phyloP scores from a whole-genome alignment of 2,797 vertebrate genomes.

The Muscicapa comitata region DNA sequence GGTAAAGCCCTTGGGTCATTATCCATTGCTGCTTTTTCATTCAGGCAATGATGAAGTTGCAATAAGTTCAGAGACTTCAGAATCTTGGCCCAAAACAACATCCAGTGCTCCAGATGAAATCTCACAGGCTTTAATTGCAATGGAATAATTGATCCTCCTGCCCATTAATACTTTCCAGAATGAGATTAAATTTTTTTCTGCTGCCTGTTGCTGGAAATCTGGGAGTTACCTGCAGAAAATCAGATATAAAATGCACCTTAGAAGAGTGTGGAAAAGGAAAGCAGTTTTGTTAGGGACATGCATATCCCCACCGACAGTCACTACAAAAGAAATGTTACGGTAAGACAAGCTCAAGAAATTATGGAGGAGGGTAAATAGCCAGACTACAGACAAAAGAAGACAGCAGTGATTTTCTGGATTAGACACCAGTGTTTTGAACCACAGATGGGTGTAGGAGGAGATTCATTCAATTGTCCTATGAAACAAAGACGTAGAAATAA shows the following conservation, averaged over 20 bases:
- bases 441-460: background rate
- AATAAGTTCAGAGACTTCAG: background rate
- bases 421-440: background rate
- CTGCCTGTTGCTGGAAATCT: background rate
- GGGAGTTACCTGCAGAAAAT: background rate
- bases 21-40: background rate
- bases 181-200: background rate
- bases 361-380: background rate
- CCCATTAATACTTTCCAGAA: background rate
- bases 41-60: background rate
- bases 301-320: background rate
- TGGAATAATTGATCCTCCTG: background rate
- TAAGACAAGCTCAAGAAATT: background rate
- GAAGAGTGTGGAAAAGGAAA: background rate
- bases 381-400: background rate
- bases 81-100: background rate
- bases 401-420: background rate
- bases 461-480: background rate
- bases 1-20: background rate
- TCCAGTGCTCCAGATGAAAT: background rate
- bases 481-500: background rate
- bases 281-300: background rate
- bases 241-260: background rate
- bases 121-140: background rate
- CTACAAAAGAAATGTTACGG: background rate